Evolutionary conservation across 2,113 vertebrate species (phyloP), one percentile per base, ranked within the genome.

Genomic region (Atherinomorus stipes): DNA sequence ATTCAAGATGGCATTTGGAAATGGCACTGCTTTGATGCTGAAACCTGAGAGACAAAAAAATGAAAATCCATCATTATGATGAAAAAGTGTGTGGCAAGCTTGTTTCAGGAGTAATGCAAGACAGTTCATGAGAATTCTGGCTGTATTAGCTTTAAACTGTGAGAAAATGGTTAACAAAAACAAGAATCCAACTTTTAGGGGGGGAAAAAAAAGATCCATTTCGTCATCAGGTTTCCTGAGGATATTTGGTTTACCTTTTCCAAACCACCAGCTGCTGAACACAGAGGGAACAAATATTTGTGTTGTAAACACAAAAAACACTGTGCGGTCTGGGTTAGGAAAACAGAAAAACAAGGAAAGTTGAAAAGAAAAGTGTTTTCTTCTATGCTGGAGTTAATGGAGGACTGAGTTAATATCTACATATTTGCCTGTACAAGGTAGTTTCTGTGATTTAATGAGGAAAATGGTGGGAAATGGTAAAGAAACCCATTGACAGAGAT

Each of bases 1-100:
- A 81, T 99, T 99, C 94, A 99, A 92, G 93, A 99, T 93, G 84
- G 96, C 97, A 89, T 97, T 98, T 91, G 96, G 95, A 91, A 99
- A 97, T 78, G 96, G 95, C 86, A 99, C 96, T 23, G 97, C 96
- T 95, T 99, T 99, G 93, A 99, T 99, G 91, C 96, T 98, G 93
- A 99, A 99, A 94, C 98, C 98, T 99, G 78, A 69, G 84, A 92
- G 85, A 11, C n/a, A 70, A 80, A 50, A 40, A 64, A 77, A 22
- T 40, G 22, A 31, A 57, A 40, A 71, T 74, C 47, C 21, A 44
- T 72, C 13, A 82, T 8, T 66, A 42, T 13, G 64, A 50, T 58
- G 45, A 42, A 31, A 4, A 47, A 44, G 54, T 54, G 57, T 65
- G 44, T 74, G 45, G n/a, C 26, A 11, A 2, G 34, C 59, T 65